A percentile compares a stretch with the other conserved stretches of the same genome.
phyloP scores from a whole-genome alignment of 2,113 vertebrate genomes.

The Dicentrarchus labrax region DNA sequence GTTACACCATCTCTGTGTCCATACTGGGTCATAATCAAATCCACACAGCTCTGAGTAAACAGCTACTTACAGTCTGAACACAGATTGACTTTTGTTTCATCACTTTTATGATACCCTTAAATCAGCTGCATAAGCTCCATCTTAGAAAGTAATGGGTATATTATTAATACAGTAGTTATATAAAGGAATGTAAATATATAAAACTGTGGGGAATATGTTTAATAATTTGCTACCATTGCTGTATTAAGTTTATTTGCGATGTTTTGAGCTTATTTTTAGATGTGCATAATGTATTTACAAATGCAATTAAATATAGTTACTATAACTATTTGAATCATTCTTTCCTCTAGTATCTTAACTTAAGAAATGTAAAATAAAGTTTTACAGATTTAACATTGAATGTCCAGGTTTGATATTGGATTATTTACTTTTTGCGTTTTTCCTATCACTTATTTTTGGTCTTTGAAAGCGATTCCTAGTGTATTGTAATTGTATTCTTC shows the following conservation, averaged over 20 bases:
- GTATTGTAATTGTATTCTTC: not conserved
- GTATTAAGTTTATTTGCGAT: not conserved
- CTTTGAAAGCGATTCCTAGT: not conserved
- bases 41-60: conserved; percentile 15
- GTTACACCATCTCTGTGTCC: conserved; percentile 22
- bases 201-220: too few relatives aligned
- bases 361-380: not conserved
- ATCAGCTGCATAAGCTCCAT: not conserved
- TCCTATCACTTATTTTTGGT: not conserved
- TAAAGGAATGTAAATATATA: conserved; percentile 1
- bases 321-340: not conserved
- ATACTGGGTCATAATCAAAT: conserved; percentile 9
- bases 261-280: not conserved
- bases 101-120: not conserved
- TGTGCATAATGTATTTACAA: not conserved
- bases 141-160: not conserved
- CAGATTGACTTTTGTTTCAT: conserved; percentile 2
- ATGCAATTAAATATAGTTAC: not conserved
- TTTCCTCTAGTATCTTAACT: not conserved
- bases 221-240: not conserved
- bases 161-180: not conserved
- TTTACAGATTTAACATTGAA: conserved; percentile 5
- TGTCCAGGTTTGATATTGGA: not conserved
- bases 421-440: not conserved
- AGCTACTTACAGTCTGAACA: not conserved